Base-by-base conservation (phyloP, 2,113 vertebrate species). In the Callipepla squamata region DNA sequence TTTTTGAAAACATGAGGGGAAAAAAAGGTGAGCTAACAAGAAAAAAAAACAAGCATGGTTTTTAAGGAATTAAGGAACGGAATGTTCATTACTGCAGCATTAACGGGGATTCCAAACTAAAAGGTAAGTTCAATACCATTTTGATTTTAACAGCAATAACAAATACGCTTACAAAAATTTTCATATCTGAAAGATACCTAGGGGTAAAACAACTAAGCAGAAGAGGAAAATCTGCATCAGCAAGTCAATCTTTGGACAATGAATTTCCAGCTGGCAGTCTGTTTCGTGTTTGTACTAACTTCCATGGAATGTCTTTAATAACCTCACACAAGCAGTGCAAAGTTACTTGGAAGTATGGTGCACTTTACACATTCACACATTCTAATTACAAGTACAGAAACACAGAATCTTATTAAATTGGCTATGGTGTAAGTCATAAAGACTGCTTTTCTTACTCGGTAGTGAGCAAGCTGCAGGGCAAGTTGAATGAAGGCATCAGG, bases 401-500 rank as follows among this genome's bases (percentile, higher is more conserved):
- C 51, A 28, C 14, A 53, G 51, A 53, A 53, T 53, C 51, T 53
- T 53, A 28, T 53, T 53, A 53, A 53, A 28, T 28, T 53, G 51
- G 14, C 25, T 9, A 53, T 8, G 28, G 51, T 28, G 1, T 12
- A 32, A 40, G 19, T 2, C 81, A 75, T 44, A 72, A 82, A 69
- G 19, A 32, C 4, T 9, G 45, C 7, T 30, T 40, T n/a, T 18
- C 95, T 95, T 85, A 99, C 99, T 97, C 98, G 98, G 91, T 98
- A 99, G 88, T 99, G 98, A 19, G 99, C 99, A 66, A 99, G 98
- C 97, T 99, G 99, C 20, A 99, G 98, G 16, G 98, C 98, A 5
- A 99, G 98, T 85, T 99, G 99, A 78, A 99, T 98, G 14, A 99
- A 99, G 73, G 98, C 99, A 36, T 99, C 99, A 0, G 99, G 99